These are phyloP conservation scores for Yponomeuta cagnagella DNA, from an alignment of 2,888 invertebrate genomes.

Conservation along the genomic window DNA sequence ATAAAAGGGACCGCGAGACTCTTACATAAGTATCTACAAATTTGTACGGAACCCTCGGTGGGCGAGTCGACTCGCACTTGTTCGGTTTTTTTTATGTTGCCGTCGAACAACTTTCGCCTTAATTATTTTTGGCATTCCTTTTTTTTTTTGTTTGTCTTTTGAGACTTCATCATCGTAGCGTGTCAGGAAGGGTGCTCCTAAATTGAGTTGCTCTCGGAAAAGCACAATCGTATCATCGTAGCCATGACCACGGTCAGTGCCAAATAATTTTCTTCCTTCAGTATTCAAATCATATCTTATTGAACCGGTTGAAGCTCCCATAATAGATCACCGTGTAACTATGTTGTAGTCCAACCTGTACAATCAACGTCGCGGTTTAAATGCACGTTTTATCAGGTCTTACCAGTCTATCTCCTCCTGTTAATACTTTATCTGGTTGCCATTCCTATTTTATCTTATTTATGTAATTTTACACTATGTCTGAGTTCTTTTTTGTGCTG, in stretches of 20 bases:
- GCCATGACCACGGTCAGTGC: not conserved
- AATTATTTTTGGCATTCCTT: not conserved
- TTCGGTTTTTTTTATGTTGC: not conserved
- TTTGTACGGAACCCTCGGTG: no score
- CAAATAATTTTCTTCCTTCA: not conserved
- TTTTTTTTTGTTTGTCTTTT: not conserved
- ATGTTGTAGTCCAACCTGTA: not conserved
- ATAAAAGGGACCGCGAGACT: no score
- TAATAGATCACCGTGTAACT: not conserved
- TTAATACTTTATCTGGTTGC: no score
- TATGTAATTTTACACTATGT: no score
- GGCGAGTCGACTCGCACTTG: no score
- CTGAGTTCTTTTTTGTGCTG: no score
- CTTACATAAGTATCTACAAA: no score
- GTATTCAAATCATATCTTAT: not conserved
- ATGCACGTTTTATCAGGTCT: not conserved
- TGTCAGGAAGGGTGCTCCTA: not conserved
- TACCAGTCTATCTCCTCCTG: not conserved
- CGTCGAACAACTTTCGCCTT: not conserved
- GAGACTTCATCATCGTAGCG: not conserved
- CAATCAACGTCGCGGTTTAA: not conserved
- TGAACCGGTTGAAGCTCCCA: conserved; percentile 3
- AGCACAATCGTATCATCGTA: not conserved
- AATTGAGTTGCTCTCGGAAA: not conserved
- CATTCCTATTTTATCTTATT: no score